Conservation (phyloP, 30 jellyfish, hydroid and myxozoan genomes). For the Clytia hemisphaerica region DNA sequence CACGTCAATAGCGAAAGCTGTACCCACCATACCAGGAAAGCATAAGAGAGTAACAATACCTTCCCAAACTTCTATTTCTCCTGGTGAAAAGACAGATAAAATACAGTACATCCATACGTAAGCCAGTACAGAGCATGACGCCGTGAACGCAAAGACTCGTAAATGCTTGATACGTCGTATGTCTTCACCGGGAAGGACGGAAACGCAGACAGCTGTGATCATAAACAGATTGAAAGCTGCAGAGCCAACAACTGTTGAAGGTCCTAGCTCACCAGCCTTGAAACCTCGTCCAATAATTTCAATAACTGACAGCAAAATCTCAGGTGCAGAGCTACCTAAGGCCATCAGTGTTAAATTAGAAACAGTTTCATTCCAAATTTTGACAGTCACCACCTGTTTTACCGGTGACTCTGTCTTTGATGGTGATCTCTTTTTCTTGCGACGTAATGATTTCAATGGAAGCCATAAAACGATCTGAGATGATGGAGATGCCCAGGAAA, state of each 20-base stretch:
- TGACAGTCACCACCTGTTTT: constrained; percentile 77
- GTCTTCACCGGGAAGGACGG: constrained; percentile 93
- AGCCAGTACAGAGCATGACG: constrained; percentile 83
- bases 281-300: constrained; percentile 81
- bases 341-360: constrained; percentile 96
- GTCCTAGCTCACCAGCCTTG: constrained; percentile 97
- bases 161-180: constrained; percentile 77
- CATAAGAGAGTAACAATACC: constrained; percentile 84
- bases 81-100: constrained; percentile 73
- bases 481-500: constrained; percentile 95
- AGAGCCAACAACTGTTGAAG: constrained; percentile 97
- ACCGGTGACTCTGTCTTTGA: constrained; percentile 92
- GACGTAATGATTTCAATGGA: constrained; percentile 96
- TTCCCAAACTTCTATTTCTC: constrained; percentile 96
- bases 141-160: constrained; percentile 93
- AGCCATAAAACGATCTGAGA: constrained; percentile 97
- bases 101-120: constrained; percentile 95
- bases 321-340: constrained; percentile 98
- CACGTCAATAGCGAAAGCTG: constrained; percentile 82
- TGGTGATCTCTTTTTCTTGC: constrained; percentile 88
- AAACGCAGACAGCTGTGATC: constrained; percentile 94
- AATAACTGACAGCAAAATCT: constrained; percentile 87
- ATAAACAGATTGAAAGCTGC: constrained; percentile 97
- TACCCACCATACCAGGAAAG: constrained; percentile 77
- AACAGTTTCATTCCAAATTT: constrained; percentile 98